A percentile compares a stretch with the other conserved stretches of the same genome.
Conservation (phyloP, 2,888 invertebrate species). For the Anthoptus insignis region DNA sequence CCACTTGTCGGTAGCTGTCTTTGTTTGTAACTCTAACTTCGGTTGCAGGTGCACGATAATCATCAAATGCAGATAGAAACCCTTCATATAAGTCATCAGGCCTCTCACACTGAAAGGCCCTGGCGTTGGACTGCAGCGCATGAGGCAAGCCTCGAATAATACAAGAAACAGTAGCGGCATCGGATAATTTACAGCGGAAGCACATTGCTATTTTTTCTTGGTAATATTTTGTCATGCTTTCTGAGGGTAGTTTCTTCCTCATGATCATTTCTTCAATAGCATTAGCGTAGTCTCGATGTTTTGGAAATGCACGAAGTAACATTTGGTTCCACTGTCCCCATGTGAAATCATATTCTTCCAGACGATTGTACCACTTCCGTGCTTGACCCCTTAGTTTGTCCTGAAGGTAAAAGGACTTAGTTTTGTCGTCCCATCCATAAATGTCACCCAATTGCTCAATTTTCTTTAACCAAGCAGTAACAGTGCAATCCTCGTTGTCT, state of each 20-base stretch:
- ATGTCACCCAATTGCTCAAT: slow-evolving; percentile 48
- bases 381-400: slow-evolving; percentile 52
- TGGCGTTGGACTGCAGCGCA: slow-evolving; percentile 46
- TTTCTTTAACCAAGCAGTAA: slow-evolving; percentile 44
- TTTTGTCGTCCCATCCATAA: slow-evolving; percentile 48
- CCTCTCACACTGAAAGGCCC: slow-evolving; percentile 48
- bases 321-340: slow-evolving; percentile 54
- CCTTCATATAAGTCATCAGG: slow-evolving; percentile 50
- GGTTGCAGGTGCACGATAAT: slow-evolving; percentile 37
- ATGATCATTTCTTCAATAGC: slow-evolving; percentile 49
- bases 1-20: neutral
- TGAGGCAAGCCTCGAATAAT: slow-evolving; percentile 30
- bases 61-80: slow-evolving; percentile 50
- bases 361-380: slow-evolving; percentile 49
- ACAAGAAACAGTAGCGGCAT: slow-evolving; percentile 36
- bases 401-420: slow-evolving; percentile 48
- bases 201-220: slow-evolving; percentile 46
- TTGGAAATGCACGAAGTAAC: slow-evolving; percentile 51
- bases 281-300: slow-evolving; percentile 47
- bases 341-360: slow-evolving; percentile 50
- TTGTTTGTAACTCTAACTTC: neutral
- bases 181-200: slow-evolving; percentile 38
- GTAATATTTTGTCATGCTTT: slow-evolving; percentile 54
- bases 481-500: slow-evolving; percentile 42
- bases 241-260: slow-evolving; percentile 45